These are phyloP conservation scores for Aspidiotus rigidus DNA, from an alignment of 2,888 invertebrate species.

Conservation along the genomic window DNA sequence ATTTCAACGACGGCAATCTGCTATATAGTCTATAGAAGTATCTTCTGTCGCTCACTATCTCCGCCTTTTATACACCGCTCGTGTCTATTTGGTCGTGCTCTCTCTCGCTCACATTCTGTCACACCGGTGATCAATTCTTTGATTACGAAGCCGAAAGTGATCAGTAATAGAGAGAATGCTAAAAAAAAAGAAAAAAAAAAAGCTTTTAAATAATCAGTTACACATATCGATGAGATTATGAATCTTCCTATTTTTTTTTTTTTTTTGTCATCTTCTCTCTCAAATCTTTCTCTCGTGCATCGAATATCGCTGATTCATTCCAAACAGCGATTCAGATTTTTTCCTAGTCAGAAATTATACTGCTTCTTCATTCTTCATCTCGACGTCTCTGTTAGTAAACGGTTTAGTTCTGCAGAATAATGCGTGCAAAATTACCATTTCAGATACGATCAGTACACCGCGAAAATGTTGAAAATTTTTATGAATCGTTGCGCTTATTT, in stretches of 20 bases:
- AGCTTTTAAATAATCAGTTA: constrained; percentile 2
- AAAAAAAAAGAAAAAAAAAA: neutral
- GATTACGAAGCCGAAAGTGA: neutral
- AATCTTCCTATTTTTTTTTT: neutral
- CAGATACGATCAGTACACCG: neutral
- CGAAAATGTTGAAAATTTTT: too few species aligned
- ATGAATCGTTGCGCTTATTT: too few species aligned
- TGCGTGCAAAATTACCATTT: constrained; percentile 17
- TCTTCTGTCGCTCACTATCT: neutral
- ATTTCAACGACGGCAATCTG: constrained; percentile 17
- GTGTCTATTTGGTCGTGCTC: neutral
- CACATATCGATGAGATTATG: constrained; percentile 4
- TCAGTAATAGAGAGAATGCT: neutral
- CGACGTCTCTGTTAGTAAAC: neutral
- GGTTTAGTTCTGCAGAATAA: neutral
- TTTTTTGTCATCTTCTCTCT: neutral
- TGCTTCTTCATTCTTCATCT: constrained; percentile 4
- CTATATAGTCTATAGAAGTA: neutral
- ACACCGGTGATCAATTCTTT: neutral
- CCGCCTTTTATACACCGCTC: neutral
- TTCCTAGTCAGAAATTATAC: neutral
- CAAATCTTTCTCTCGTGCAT: neutral
- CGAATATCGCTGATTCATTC: constrained; percentile 11
- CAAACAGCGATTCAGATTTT: neutral
- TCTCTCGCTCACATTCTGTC: neutral